These are phyloP conservation scores for Mayetiola destructor DNA, from an alignment of 2,888 invertebrate species.

Conservation along the genomic window DNA sequence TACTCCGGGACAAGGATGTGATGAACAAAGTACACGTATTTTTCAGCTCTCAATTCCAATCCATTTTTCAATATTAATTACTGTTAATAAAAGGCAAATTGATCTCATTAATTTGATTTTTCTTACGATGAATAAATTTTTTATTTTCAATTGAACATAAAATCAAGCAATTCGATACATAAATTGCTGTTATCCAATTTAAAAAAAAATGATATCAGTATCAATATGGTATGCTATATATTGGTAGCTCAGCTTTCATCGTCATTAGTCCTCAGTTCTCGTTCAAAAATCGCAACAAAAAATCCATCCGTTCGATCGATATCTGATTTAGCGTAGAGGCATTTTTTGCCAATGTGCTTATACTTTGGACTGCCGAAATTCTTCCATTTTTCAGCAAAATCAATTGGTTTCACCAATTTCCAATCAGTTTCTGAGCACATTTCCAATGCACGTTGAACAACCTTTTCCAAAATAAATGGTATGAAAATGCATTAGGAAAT, in stretches of 20 bases:
- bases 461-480: slow-evolving; percentile 35
- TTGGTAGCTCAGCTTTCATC: background rate
- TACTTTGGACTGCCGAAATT: slow-evolving; percentile 52
- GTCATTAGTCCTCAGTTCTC: slow-evolving; percentile 22
- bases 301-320: slow-evolving; percentile 81
- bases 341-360: slow-evolving; percentile 51
- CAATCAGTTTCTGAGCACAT: slow-evolving; percentile 38
- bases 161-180: no score
- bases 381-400: slow-evolving; percentile 48
- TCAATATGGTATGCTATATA: no score
- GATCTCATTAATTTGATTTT: no score
- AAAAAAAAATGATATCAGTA: no score
- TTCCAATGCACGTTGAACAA: slow-evolving; percentile 36
- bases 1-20: no score
- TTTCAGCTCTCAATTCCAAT: no score
- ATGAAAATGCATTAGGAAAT: background rate
- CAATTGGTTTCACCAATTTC: slow-evolving; percentile 22
- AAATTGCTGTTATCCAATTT: no score
- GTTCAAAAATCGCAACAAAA: slow-evolving; percentile 82
- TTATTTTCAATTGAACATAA: no score
- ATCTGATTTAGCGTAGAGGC: slow-evolving; percentile 63
- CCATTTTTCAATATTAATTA: no score
- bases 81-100: no score
- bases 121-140: no score
- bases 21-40: no score